Evolutionary conservation across 1,140 invertebrate genomes (phyloP), one percentile per base, ranked within the genome.

Genomic region (Scaptodrosophila lebanonensis): DNA sequence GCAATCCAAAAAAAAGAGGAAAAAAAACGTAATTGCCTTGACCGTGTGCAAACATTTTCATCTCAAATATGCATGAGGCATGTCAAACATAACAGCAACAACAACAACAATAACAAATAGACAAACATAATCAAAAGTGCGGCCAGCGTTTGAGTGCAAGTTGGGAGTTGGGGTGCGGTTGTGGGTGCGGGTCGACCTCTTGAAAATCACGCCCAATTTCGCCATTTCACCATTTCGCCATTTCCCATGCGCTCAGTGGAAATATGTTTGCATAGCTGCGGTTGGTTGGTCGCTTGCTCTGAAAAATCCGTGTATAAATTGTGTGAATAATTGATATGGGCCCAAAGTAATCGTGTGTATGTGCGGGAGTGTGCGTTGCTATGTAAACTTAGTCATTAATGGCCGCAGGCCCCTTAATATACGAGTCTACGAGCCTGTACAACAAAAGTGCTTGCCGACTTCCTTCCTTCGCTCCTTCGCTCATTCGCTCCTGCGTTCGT

Each of bases 131-230:
- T 82, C 75, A 82, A 67, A 82, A 82, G 65, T 69, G 66, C 43
- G 56, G 32, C 12, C 8, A n/a, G 32, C 12, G 32, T n/a, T 9
- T n/a, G 32, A 3, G 32, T n/a, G n/a, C n/a, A n/a, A n/a, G n/a
- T n/a, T 39, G 59, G 32, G 17, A 35, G 22, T 12, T 9, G 18
- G 4, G 8, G 20, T 25, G 27, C 20, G 38, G 42, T 42, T 52
- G 9, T 42, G 39, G 62, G 58, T 38, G 32, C 15, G 40, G 58
- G 52, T 39, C 75, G 75, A n/a, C n/a, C n/a, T n/a, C 75, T 79
- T 73, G 75, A 73, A 82, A 82, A 75, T 82, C 69, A 82, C 75
- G 75, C 75, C 69, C 75, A 82, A 82, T 82, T 82, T 82, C 70
- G 83, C 69, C n/a, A n/a, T n/a, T n/a, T n/a, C n/a, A n/a, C n/a